These are phyloP conservation scores for Euleptes europaea DNA, from an alignment of 2,113 vertebrate genomes.

Conservation along the genomic window DNA sequence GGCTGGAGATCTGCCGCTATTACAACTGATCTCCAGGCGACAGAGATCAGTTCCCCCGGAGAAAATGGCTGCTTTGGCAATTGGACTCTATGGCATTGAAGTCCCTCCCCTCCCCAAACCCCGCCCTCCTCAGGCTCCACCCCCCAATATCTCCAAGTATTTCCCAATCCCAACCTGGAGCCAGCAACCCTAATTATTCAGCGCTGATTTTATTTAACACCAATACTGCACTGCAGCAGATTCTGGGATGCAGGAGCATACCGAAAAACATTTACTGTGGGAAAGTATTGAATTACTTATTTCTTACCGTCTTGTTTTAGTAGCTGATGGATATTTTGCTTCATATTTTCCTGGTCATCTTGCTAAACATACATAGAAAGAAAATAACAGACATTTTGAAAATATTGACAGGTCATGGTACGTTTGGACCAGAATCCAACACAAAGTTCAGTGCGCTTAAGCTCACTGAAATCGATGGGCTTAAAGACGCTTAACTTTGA, in stretches of 20 bases:
- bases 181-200: no score
- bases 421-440: neutral
- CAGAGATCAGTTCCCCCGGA: no score
- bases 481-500: neutral
- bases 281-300: neutral
- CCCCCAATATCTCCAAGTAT: no score
- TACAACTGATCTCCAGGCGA: no score
- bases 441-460: neutral
- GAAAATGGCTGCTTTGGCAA: no score
- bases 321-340: conserved; percentile 1
- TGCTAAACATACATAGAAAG: neutral
- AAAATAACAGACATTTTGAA: neutral
- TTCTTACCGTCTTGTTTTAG: neutral
- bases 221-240: neutral
- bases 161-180: no score
- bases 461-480: neutral
- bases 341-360: neutral
- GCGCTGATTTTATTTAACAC: neutral
- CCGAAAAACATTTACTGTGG: neutral
- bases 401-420: neutral
- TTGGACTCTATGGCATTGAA: no score
- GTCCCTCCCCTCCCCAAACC: no score
- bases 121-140: no score
- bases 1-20: no score
- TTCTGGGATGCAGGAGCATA: no score